Conservation (phyloP, 2,888 invertebrate species). For the Polymixis flavicincta region DNA sequence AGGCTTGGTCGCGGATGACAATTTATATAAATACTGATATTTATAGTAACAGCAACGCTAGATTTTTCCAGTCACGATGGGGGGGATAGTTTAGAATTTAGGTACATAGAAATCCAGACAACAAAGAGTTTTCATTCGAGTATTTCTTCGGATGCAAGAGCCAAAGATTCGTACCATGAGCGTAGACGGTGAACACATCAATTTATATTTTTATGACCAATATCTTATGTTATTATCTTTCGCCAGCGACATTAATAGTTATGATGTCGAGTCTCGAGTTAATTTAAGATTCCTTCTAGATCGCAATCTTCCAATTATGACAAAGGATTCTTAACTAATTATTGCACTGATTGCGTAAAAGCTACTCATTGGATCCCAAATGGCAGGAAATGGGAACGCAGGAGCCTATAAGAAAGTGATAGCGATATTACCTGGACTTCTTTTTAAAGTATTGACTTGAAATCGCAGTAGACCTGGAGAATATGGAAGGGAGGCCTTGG, state of each 20-base stretch:
- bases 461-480: too few species aligned
- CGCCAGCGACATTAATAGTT: not conserved
- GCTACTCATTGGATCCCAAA: not conserved
- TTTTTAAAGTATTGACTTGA: not conserved
- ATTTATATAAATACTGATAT: constrained; percentile 13
- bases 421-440: too few species aligned
- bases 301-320: not conserved
- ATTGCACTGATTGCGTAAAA: not conserved
- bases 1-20: constrained; percentile 4
- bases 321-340: not conserved
- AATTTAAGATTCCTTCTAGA: constrained; percentile 5
- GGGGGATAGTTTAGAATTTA: not conserved
- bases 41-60: not conserved
- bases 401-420: not conserved
- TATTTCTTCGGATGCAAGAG: not conserved
- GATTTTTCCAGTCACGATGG: not conserved
- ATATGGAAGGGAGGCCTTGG: too few species aligned
- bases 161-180: not conserved
- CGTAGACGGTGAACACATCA: constrained; percentile 7
- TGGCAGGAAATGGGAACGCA: not conserved
- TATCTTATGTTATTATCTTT: constrained; percentile 22
- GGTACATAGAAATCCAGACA: constrained; percentile 7
- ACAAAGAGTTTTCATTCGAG: constrained; percentile 1
- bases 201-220: constrained; percentile 24
- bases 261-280: constrained; percentile 8